These are phyloP conservation scores for Tachypleus tridentatus DNA, from an alignment of 1,140 invertebrate genomes.

Conservation along the genomic window DNA sequence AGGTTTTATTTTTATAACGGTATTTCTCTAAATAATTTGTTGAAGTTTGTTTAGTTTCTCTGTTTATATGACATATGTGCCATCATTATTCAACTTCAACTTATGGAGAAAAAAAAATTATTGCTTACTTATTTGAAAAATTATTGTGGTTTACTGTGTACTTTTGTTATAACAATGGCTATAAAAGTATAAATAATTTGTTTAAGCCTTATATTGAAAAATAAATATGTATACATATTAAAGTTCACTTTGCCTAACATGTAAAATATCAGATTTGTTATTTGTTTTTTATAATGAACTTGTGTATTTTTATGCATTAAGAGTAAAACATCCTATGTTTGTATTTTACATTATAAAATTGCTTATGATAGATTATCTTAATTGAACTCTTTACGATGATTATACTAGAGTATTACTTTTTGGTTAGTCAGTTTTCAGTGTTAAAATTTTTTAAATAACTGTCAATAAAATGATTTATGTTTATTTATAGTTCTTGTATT, in stretches of 20 bases:
- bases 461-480: not conserved
- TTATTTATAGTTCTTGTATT: not conserved
- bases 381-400: no score
- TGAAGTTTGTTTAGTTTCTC: not conserved
- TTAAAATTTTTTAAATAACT: not conserved
- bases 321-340: no score
- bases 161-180: not conserved
- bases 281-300: no score
- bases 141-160: not conserved
- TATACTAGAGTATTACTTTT: not conserved
- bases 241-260: no score
- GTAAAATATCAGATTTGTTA: no score
- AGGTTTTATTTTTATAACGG: conserved; percentile 26
- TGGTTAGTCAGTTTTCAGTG: not conserved
- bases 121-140: no score
- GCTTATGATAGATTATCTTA: no score
- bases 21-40: not conserved
- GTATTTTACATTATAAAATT: no score
- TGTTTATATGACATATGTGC: not conserved
- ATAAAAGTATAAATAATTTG: not conserved
- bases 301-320: no score
- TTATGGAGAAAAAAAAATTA: not conserved
- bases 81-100: not conserved
- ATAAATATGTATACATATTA: no score
- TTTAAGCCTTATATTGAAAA: no score